Percentiles rank a stretch among this genome's conserved stretches.
Evolutionary conservation across 2,888 invertebrate species (phyloP).

Genomic region (Oxystoma pomonae): DNA sequence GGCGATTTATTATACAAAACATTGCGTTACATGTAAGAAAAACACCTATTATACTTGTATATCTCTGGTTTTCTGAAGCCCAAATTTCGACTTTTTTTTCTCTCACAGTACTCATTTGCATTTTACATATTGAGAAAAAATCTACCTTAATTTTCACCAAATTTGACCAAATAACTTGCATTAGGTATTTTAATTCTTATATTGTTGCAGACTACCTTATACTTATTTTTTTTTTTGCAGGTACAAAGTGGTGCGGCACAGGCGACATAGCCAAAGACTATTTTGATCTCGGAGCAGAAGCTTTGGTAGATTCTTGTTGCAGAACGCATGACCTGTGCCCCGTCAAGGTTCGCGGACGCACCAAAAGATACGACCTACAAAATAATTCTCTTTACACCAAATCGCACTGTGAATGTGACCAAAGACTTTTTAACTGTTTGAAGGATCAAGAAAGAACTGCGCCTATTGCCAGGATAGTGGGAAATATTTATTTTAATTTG

Average conservation of each 20-base stretch:
- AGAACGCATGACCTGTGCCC: constrained; percentile 89
- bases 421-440: constrained; percentile 76
- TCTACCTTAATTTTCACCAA: no score
- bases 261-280: constrained; percentile 83
- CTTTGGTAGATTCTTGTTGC: constrained; percentile 77
- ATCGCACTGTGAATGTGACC: constrained; percentile 87
- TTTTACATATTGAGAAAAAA: no score
- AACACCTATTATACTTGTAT: no score
- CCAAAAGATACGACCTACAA: constrained; percentile 72
- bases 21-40: no score
- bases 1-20: no score
- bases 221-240: constrained; percentile 48
- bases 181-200: no score
- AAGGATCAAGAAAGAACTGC: constrained; percentile 55
- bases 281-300: constrained; percentile 76
- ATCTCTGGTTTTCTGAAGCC: no score
- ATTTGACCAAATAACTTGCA: no score
- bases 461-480: constrained; percentile 71
- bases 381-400: constrained; percentile 84
- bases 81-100: no score
- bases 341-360: constrained; percentile 67
- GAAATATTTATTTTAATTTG: constrained; percentile 81
- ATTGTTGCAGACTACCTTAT: no score
- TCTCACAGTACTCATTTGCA: no score
- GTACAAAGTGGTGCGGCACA: constrained; percentile 90